phyloP scores from a whole-genome alignment of 2,888 invertebrate genomes.

The Scaptomyza reducta region DNA sequence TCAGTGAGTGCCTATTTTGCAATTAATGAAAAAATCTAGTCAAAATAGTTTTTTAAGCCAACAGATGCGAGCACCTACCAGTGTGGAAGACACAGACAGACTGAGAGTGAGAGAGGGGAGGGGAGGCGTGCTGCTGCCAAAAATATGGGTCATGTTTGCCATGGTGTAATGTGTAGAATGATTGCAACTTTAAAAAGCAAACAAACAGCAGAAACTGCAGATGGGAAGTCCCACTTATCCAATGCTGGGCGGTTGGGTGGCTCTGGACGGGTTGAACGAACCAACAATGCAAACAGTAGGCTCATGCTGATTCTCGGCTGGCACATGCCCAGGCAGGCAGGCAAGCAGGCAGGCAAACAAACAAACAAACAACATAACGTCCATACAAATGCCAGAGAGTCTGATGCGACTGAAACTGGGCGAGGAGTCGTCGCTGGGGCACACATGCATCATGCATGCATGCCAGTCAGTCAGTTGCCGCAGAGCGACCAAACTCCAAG shows the following conservation, averaged over 20 bases:
- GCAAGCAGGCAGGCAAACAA: conserved; percentile 46
- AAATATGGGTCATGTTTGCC: conserved; percentile 82
- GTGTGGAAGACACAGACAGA: neutral
- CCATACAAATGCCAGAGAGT: conserved; percentile 53
- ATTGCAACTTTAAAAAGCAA: conserved; percentile 81
- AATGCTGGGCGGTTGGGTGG: neutral
- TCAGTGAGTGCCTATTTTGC: conserved; percentile 57
- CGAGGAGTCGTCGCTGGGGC: conserved; percentile 27
- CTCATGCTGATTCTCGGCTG: conserved; percentile 26
- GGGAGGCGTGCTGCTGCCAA: conserved; percentile 16
- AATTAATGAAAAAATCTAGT: conserved; percentile 69
- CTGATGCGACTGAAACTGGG: conserved; percentile 32
- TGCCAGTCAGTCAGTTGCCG: conserved; percentile 18
- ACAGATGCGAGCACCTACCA: conserved; percentile 40
- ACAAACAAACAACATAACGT: conserved; percentile 45
- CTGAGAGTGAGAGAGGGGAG: conserved; percentile 6
- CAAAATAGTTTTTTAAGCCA: conserved; percentile 69
- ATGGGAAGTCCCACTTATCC: conserved; percentile 23
- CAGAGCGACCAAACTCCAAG: conserved; percentile 26
- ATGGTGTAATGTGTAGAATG: conserved; percentile 82
- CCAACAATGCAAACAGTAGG: conserved; percentile 63
- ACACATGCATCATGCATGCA: conserved; percentile 43
- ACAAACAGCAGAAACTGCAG: conserved; percentile 58
- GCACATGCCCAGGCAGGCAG: conserved; percentile 22
- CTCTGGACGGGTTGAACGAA: conserved; percentile 28